Base-by-base conservation (phyloP, 1,140 invertebrate species). In the Eulimnadia texana region DNA sequence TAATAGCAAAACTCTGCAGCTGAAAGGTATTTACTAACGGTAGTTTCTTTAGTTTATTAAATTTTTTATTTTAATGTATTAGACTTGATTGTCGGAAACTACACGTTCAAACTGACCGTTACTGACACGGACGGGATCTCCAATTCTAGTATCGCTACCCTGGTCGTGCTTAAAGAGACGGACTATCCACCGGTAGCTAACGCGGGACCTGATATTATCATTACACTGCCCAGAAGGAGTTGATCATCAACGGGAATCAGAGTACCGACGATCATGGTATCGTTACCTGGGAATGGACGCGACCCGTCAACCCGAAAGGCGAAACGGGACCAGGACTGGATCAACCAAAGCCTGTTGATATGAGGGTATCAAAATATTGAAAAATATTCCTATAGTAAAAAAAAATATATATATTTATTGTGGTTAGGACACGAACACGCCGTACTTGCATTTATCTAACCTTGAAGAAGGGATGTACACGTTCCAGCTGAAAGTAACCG, bases 121-220 rank as follows among this genome's bases (percentile, higher is more conserved):
- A 90, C 89, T 66, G 93, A 97, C 73, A 87, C 88, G 0, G 88
- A 95, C 73, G 87, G 90, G 65, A 83, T 83, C 0, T 85, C 81
- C 53, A 93, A 91, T 74, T 90, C 81, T 1, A 89, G 90, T 0
- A 84, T 81, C 19, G 91, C 92, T 27, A 92, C 89, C 73, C 86
- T 96, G 55, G 89, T 84, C 29, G 90, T 96, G 16, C 75, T 94
- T 10, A 91, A 93, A 78, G 85, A 88, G 66, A 91, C 81, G 0
- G 93, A 97, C 71, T 95, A 95, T 78, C 91, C 91, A 2, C 93
- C 93, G 9, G 89, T 88, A 71, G 91, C 93, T 0, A 93, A 93
- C 80, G 91, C 92, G 73, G 90, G 91, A 0, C 84, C 90, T 70
- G 85, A 93, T 69, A 82, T 88, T 33, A 87, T 97, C 50, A 82